These are phyloP conservation scores for Leptopilina syphax DNA, from an alignment of 2,888 invertebrate genomes.

Conservation along the genomic window DNA sequence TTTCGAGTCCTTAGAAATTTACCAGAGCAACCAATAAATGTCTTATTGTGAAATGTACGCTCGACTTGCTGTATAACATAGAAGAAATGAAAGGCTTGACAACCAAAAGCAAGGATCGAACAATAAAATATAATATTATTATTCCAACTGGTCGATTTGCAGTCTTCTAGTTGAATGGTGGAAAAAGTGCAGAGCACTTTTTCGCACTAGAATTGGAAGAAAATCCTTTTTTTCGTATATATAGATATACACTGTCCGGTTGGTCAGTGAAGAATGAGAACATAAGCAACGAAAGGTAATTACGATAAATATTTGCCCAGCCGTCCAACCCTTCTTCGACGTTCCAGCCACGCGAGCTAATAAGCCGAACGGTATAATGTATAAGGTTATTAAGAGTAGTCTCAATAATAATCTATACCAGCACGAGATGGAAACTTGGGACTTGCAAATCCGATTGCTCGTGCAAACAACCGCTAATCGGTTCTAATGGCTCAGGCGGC, in stretches of 20 bases:
- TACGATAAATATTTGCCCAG: conserved; percentile 76
- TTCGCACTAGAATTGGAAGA: conserved; percentile 55
- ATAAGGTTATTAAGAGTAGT: conserved; percentile 49
- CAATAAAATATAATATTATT: conserved; percentile 65
- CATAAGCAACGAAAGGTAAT: conserved; percentile 65
- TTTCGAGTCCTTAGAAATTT: conserved; percentile 3
- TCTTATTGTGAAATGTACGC: neutral
- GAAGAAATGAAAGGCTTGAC: conserved; percentile 14
- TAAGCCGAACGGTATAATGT: conserved; percentile 52
- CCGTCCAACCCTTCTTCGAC: conserved; percentile 73
- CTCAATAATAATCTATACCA: conserved; percentile 46
- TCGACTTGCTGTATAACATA: neutral
- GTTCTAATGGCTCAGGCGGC: conserved; percentile 60
- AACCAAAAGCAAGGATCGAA: conserved; percentile 38
- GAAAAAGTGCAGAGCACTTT: conserved; percentile 47
- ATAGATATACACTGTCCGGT: conserved; percentile 33
- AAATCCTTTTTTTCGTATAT: conserved; percentile 60
- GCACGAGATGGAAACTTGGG: conserved; percentile 48
- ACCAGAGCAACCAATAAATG: conserved; percentile 14
- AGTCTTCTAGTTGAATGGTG: conserved; percentile 62
- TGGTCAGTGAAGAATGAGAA: conserved; percentile 44
- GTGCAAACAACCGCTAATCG: conserved; percentile 63
- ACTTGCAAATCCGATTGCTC: conserved; percentile 55
- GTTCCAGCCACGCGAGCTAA: conserved; percentile 70
- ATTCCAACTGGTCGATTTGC: conserved; percentile 68